Base-by-base conservation (phyloP, 2,113 vertebrate genomes). In the Nothoprocta perdicaria region DNA sequence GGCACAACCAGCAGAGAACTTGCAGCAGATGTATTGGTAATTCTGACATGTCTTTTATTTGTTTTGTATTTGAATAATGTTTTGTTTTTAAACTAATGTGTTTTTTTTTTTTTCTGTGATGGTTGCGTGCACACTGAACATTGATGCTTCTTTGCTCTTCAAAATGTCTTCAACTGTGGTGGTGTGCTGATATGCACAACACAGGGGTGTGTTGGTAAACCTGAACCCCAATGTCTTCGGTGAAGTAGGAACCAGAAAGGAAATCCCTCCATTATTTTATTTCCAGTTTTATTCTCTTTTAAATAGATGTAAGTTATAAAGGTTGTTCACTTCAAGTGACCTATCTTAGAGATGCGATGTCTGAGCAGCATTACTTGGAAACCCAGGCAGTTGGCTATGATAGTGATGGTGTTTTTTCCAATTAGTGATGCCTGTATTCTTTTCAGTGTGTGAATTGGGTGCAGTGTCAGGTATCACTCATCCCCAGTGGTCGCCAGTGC, bases 11-110 rank as follows among this genome's bases (percentile, higher is more conserved):
- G 33, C 0, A 16, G 90, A 96, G 41, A 67, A 0, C 18, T 48
- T 96, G 80, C 90, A 95, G 4, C 93, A 95, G 57, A 85, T 95
- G 7, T 78, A 21, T 3, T 46, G 95, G 94, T 96, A 92, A 92
- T 29, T 13, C 67, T 53, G 13, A 19, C 1, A 0, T 1, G 0
- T 16, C 33, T 57, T n/a, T 15, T 45, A 18, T 21, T n/a, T 12
- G 4, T 24, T 33, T 31, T 52, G 17, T 75, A 12, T 41, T 74
- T 7, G 2, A 23, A 6, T 40, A 33, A 13, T 0, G 0, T 33
- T 80, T 80, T n/a, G 68, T 19, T 9, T 27, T 31, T 23, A 50
- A 14, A 10, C 12, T 12, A 8, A 10, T 5, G 15, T 23, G 26
- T 48, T 1, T 35, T 85, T 82, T 33, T 73, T 33, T 48, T 1